phyloP scores from a whole-genome alignment of 2,797 vertebrate species.

The Sebastes taczanowskii region DNA sequence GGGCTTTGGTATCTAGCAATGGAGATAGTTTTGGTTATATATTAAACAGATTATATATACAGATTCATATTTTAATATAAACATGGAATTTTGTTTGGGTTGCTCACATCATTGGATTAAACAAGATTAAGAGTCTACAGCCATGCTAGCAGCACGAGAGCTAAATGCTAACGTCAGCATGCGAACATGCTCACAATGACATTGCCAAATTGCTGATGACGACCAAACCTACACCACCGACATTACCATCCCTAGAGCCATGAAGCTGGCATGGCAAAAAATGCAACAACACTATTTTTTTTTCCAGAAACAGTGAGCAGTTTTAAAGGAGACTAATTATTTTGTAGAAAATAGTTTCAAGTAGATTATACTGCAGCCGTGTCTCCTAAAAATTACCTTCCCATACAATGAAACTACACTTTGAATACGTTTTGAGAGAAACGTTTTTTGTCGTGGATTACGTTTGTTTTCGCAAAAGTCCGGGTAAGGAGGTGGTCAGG shows the following conservation, averaged over 20 bases:
- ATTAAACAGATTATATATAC: no score
- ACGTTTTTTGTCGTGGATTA: no score
- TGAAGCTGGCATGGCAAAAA: neutral
- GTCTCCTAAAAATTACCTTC: no score
- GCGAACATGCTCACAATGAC: neutral
- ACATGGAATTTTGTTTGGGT: no score
- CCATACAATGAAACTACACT: no score
- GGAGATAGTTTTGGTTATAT: neutral
- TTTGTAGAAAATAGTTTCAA: neutral
- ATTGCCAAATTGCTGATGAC: neutral
- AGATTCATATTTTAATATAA: neutral
- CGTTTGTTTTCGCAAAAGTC: fast-evolving
- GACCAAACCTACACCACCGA: neutral
- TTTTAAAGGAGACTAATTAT: neutral
- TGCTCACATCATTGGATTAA: no score
- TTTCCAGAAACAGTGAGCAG: neutral
- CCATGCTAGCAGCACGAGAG: neutral
- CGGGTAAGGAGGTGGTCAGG: no score
- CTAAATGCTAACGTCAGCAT: neutral
- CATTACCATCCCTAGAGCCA: neutral
- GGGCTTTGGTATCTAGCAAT: neutral
- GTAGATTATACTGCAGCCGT: neutral
- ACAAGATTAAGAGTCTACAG: neutral
- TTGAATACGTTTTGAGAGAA: no score
- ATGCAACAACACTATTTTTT: neutral